A percentile compares a stretch with the other conserved stretches of the same genome.
phyloP scores from a whole-genome alignment of 1,140 invertebrate species.

The Musca vetustissima region DNA sequence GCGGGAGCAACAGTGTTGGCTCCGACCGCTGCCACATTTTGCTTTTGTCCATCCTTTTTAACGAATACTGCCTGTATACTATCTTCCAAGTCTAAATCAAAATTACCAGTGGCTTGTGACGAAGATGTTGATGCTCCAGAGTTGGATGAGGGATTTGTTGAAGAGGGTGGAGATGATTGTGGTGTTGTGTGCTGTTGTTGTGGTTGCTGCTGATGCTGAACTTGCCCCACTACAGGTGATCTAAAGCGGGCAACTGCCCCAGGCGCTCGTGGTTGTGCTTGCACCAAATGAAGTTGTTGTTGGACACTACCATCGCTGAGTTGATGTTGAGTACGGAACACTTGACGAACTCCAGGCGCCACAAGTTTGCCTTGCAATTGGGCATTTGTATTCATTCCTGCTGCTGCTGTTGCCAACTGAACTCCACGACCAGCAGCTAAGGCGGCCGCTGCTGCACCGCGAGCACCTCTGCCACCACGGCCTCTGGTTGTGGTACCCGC shows the following conservation, averaged over 20 bases:
- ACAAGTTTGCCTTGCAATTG: constrained; percentile 28
- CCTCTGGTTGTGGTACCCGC: constrained; percentile 9
- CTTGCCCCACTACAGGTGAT: constrained; percentile 11
- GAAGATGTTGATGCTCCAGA: constrained; percentile 16
- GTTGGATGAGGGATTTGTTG: neutral
- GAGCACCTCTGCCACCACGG: neutral
- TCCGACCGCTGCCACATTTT: neutral
- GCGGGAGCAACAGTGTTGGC: neutral
- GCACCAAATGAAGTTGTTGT: constrained; percentile 26
- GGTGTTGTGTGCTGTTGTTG: neutral
- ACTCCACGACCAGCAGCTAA: neutral
- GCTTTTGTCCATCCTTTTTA: constrained; percentile 46
- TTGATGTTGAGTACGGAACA: constrained; percentile 21
- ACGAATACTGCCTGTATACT: constrained; percentile 49
- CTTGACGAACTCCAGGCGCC: neutral
- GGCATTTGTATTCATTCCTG: constrained; percentile 17
- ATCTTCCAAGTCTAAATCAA: constrained; percentile 47
- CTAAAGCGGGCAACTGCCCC: constrained; percentile 29
- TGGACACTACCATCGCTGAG: constrained; percentile 26
- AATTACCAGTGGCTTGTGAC: constrained; percentile 1
- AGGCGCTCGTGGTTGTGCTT: constrained; percentile 20
- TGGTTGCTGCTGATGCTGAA: neutral
- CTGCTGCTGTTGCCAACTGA: neutral
- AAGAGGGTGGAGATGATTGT: neutral
- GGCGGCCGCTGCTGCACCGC: constrained; percentile 23